Evolutionary conservation across 2,888 invertebrate species (phyloP).

Genomic region (Tachystola acroxantha): DNA sequence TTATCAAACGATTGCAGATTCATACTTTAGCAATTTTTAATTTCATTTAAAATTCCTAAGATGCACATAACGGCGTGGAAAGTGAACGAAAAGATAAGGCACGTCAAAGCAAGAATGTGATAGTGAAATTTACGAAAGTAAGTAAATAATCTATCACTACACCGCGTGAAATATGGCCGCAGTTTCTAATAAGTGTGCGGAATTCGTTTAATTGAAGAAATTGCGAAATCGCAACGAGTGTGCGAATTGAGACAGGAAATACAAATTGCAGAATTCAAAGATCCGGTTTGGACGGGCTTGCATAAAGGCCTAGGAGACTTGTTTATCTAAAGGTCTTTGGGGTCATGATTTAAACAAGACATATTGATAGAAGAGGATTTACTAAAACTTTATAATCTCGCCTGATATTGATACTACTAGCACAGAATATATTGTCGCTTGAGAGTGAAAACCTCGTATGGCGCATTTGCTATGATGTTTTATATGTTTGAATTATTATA

Average conservation of each 20-base stretch:
- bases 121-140: conserved; percentile 10
- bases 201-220: not conserved
- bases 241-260: not conserved
- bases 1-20: conserved; percentile 23
- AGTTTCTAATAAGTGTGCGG: not conserved
- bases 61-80: conserved; percentile 10
- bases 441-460: too few relatives aligned
- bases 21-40: conserved; percentile 9
- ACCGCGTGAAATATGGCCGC: not conserved
- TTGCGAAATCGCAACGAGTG: not conserved
- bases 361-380: too few relatives aligned
- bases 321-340: too few relatives aligned
- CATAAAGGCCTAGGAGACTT: too few relatives aligned
- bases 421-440: too few relatives aligned
- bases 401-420: too few relatives aligned
- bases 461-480: too few relatives aligned
- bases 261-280: too few relatives aligned
- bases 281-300: too few relatives aligned
- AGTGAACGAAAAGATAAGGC: conserved; percentile 8
- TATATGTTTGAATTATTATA: too few relatives aligned
- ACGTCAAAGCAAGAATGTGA: conserved; percentile 11
- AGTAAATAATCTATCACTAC: conserved; percentile 8
- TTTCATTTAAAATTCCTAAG: conserved; percentile 14
- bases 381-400: too few relatives aligned
- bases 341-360: too few relatives aligned